Conservation (phyloP, 2,113 vertebrate species). For the Struthidea cinerea region DNA sequence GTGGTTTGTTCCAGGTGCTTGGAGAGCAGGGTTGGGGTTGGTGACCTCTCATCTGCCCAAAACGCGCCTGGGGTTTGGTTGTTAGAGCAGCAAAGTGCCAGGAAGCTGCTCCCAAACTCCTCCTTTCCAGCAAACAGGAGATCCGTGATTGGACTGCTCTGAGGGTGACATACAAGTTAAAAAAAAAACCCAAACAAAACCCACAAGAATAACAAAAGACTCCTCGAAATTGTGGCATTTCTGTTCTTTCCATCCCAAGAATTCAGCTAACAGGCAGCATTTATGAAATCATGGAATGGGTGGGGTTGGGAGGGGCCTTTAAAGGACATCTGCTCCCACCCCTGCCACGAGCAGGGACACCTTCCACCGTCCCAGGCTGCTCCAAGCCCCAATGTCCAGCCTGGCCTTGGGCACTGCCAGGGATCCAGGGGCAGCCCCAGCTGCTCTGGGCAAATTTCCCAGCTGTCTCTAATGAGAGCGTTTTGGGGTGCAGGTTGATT, state of each 20-base stretch:
- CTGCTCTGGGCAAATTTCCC: neutral
- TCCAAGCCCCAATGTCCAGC: neutral
- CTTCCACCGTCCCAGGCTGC: neutral
- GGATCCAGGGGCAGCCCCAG: neutral
- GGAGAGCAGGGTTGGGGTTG: neutral
- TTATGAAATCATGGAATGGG: neutral
- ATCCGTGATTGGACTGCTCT: neutral
- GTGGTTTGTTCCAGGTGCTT: neutral
- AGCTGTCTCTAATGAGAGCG: neutral
- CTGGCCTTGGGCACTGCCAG: neutral
- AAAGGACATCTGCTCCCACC: rapidly evolving
- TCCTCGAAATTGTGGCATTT: neutral
- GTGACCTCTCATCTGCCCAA: neutral
- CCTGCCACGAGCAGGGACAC: neutral
- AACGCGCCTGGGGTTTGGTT: neutral
- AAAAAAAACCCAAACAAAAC: neutral
- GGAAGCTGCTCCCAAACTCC: neutral
- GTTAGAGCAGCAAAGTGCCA: neutral
- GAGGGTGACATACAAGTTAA: neutral
- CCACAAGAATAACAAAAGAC: neutral
- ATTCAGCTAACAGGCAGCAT: neutral
- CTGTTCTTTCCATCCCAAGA: neutral
- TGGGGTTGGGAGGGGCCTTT: neutral
- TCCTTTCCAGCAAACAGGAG: neutral
- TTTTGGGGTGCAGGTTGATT: neutral